Evolutionary conservation across 1,140 invertebrate genomes (phyloP), one percentile per base, ranked within the genome.

Genomic region (Eueides isabella): DNA sequence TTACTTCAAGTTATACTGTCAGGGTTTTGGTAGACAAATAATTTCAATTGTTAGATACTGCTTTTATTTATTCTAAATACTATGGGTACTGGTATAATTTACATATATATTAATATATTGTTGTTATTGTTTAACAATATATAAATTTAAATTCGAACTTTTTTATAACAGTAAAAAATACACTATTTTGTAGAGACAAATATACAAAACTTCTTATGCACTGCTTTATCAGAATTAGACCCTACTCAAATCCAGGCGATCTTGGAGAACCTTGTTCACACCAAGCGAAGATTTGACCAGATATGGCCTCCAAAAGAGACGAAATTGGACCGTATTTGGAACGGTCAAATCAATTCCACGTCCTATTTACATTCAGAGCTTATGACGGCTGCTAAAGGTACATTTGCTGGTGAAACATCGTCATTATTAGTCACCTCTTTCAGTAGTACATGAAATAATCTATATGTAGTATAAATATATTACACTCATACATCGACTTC

Each of bases 361-460:
- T 85, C 83, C 63, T 81, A 90, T 78, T 71, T 88, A 76, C 86
- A 86, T 72, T 82, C 91, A 61, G 86, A 89, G 61, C 87, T 89
- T 69, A 78, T 92, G 86, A 89, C 85, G 77, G 85, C 85, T 69
- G 83, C 88, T 61, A 91, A 91, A 92, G 89, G 91, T 92, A 91
- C 80, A 62, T 64, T 71, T 23, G 48, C 7, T 67, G 48, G 64
- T 75, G 28, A 31, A 30, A 35, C 9, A 63, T 63, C 61, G 68
- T 44, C 26, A 65, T 61, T 44, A 14, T 31, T 38, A 72, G 33
- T 73, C 35, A 35, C 67, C 69, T 63, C 2, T 3, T 31, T n/a
- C 14, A 26, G 48, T 35, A 61, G 67, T 62, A 69, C 71, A 41
- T 64, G 66, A 64, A 73, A 62, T 31, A 62, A 67, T 67, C 23